phyloP scores from a whole-genome alignment of 2,113 vertebrate species.

The Alces alces region DNA sequence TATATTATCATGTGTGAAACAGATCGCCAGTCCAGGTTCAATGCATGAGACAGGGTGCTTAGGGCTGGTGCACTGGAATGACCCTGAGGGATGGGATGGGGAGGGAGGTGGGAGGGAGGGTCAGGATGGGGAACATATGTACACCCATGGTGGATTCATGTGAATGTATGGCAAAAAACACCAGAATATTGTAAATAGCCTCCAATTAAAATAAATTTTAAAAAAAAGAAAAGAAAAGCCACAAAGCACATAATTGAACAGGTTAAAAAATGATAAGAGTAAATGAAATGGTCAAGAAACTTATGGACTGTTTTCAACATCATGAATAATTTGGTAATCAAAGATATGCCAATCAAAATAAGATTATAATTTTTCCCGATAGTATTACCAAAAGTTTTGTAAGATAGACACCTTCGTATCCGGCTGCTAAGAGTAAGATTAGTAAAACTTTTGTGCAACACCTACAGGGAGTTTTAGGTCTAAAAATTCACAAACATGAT shows the following conservation, averaged over 20 bases:
- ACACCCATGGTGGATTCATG: neutral
- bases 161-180: neutral
- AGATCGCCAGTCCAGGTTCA: too few relatives aligned
- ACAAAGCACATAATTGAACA: neutral
- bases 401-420: neutral
- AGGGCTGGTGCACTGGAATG: too few relatives aligned
- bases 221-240: neutral
- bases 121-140: too few relatives aligned
- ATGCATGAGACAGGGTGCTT: too few relatives aligned
- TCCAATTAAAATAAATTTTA: neutral
- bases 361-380: neutral
- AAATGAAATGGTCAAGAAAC: neutral
- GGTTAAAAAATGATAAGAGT: neutral
- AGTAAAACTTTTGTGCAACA: neutral
- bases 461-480: neutral
- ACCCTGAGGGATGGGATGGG: too few relatives aligned
- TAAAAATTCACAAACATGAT: neutral
- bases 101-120: too few relatives aligned
- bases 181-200: neutral
- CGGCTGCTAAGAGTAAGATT: neutral
- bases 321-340: neutral
- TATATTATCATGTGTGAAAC: too few relatives aligned
- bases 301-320: neutral
- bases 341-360: neutral
- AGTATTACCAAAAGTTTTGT: neutral